Conservation (phyloP, 2,888 invertebrate genomes). For the Dryadula phaetusa region DNA sequence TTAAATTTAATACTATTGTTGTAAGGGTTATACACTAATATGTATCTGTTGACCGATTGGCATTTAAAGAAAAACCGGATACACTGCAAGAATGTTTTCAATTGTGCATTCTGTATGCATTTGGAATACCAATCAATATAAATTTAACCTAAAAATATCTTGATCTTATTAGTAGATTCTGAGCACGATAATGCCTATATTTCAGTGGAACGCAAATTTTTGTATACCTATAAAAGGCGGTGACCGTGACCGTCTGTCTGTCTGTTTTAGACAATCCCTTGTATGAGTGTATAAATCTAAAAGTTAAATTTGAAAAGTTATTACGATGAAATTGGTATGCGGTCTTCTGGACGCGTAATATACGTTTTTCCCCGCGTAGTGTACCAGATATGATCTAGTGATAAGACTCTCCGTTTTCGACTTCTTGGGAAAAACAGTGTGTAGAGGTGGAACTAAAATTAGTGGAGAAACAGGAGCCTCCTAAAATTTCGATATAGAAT, state of each 20-base stretch:
- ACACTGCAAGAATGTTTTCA: slow-evolving; percentile 14
- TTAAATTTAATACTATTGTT: background rate
- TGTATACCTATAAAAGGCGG: slow-evolving; percentile 18
- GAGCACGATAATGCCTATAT: slow-evolving; percentile 32
- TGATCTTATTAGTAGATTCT: slow-evolving; percentile 22
- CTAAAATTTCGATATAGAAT: no score
- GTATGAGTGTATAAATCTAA: background rate
- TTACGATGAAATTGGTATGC: background rate
- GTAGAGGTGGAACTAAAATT: no score
- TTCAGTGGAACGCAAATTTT: slow-evolving; percentile 35
- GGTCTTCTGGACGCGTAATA: no score
- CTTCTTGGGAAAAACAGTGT: no score
- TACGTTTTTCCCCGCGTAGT: no score
- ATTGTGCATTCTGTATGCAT: slow-evolving; percentile 7
- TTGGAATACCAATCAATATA: slow-evolving; percentile 11
- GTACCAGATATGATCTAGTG: no score
- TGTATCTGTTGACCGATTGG: background rate
- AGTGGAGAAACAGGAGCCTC: no score
- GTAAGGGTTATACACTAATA: background rate
- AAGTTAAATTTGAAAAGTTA: background rate
- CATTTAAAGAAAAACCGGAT: slow-evolving; percentile 18
- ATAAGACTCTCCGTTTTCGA: background rate
- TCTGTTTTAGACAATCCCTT: slow-evolving; percentile 20
- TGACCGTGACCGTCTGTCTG: slow-evolving; percentile 32
- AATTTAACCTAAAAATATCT: slow-evolving; percentile 9